phyloP scores from a whole-genome alignment of 1,140 invertebrate species.

The Drosophila triauraria region DNA sequence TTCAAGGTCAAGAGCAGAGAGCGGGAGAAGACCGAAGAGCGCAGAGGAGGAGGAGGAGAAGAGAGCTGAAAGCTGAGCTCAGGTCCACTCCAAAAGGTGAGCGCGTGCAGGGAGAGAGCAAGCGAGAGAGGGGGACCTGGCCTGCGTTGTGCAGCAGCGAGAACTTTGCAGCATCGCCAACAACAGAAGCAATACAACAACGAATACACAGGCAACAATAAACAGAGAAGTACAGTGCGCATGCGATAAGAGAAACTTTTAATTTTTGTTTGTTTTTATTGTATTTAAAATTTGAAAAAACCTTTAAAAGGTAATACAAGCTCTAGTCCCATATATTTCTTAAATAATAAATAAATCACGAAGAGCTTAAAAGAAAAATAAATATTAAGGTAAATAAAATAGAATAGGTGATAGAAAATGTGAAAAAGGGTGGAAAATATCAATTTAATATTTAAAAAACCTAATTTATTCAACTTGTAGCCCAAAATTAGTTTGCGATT shows the following conservation, averaged over 20 bases:
- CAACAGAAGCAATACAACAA: slow-evolving; percentile 17
- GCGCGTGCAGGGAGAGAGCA: slow-evolving; percentile 4
- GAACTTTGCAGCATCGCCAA: slow-evolving; percentile 42
- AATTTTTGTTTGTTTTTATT: too few species aligned
- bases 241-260: too few species aligned
- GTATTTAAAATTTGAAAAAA: too few species aligned
- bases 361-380: neutral
- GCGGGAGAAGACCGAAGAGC: slow-evolving; percentile 13
- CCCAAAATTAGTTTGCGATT: too few species aligned
- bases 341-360: neutral
- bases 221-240: slow-evolving; percentile 3
- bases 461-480: too few species aligned
- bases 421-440: too few species aligned
- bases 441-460: too few species aligned
- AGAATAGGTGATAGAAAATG: too few species aligned
- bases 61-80: slow-evolving; percentile 50
- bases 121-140: neutral
- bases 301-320: too few species aligned
- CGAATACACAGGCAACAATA: slow-evolving; percentile 15
- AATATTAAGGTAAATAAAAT: too few species aligned
- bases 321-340: too few species aligned
- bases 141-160: slow-evolving; percentile 57
- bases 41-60: neutral
- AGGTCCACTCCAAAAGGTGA: slow-evolving; percentile 55
- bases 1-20: slow-evolving; percentile 80